phyloP scores from a whole-genome alignment of 2,113 vertebrate genomes.

The Falcunculus frontatus region DNA sequence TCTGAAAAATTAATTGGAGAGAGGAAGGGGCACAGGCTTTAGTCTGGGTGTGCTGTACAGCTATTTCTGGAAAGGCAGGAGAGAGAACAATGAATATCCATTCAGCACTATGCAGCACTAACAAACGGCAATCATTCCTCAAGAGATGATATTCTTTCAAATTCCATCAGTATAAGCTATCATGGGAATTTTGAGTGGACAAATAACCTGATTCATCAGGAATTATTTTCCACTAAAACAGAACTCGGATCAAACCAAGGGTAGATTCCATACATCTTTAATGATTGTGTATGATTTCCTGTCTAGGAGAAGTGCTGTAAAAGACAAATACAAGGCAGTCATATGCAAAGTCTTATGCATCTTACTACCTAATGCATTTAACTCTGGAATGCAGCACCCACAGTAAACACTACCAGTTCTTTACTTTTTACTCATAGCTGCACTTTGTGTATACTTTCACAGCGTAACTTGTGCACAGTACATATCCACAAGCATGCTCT shows the following conservation, averaged over 20 bases:
- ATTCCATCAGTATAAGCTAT: not conserved
- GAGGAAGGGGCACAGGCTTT: not conserved
- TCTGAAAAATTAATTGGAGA: not conserved
- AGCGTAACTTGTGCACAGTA: not conserved
- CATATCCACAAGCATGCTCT: not conserved
- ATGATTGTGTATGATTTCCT: not conserved
- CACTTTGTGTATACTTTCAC: not conserved
- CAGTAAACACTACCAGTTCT: not conserved
- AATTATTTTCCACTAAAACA: not conserved
- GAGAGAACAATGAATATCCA: not conserved
- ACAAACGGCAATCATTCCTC: not conserved
- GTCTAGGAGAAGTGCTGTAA: not conserved
- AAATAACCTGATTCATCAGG: not conserved
- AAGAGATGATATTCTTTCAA: not conserved
- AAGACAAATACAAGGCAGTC: not conserved
- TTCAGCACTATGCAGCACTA: not conserved
- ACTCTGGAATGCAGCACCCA: not conserved
- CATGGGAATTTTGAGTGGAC: not conserved
- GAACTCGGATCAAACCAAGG: not conserved
- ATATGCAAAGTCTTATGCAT: not conserved
- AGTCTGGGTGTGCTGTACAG: not conserved
- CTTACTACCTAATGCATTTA: not conserved
- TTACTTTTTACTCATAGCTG: not conserved
- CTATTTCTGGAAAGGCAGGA: not conserved
- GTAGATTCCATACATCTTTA: not conserved